Conservation (phyloP, 2,888 invertebrate genomes). For the Pogonocherus hispidulus region DNA sequence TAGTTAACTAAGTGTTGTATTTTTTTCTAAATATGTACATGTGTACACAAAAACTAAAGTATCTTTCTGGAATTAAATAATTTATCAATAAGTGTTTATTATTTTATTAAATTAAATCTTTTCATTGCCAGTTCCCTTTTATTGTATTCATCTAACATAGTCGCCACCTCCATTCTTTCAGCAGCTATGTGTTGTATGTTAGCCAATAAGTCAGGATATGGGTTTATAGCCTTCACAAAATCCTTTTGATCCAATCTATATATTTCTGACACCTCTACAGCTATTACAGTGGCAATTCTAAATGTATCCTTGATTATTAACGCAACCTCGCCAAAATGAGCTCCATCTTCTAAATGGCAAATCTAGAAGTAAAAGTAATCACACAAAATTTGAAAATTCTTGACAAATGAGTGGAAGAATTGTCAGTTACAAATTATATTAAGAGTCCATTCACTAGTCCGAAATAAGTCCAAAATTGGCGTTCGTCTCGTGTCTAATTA, state of each 20-base stretch:
- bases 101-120: conserved; percentile 36
- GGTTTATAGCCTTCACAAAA: conserved; percentile 66
- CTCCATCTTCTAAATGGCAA: conserved; percentile 73
- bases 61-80: conserved; percentile 21
- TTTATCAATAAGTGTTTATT: conserved; percentile 20
- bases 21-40: conserved; percentile 50
- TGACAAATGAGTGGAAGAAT: too few species aligned
- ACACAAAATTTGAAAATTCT: too few species aligned
- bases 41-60: conserved; percentile 43
- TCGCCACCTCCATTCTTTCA: conserved; percentile 70
- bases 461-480: too few species aligned
- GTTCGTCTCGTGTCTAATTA: too few species aligned
- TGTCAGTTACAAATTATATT: too few species aligned
- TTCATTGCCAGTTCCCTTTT: conserved; percentile 48
- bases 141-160: conserved; percentile 65
- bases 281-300: conserved; percentile 65
- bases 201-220: conserved; percentile 68
- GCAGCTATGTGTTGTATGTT: conserved; percentile 70
- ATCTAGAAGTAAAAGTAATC: conserved; percentile 61
- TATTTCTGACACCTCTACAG: conserved; percentile 67
- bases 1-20: conserved; percentile 36
- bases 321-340: conserved; percentile 70
- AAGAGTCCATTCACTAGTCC: too few species aligned
- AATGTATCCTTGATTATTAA: conserved; percentile 64
- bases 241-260: conserved; percentile 66